Evolutionary conservation across 2,797 vertebrate species (phyloP).

Genomic region (Serranus cabrilla): DNA sequence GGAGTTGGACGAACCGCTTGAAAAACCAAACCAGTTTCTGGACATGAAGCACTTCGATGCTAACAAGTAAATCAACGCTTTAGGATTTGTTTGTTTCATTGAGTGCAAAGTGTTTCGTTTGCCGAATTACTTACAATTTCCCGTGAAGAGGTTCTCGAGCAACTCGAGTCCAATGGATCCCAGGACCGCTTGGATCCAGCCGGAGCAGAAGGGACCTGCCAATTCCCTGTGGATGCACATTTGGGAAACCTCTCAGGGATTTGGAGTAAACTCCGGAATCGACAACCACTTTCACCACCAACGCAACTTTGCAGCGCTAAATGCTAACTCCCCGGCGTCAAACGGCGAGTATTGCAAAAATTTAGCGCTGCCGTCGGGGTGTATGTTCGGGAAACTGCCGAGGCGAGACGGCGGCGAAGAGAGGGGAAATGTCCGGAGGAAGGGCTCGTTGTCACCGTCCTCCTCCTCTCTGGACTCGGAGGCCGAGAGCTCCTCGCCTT

Average conservation of each 20-base stretch:
- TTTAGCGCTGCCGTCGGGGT: conserved; percentile 72
- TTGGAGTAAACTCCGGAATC: conserved; percentile 78
- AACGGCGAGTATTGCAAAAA: conserved; percentile 80
- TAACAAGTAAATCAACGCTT: conserved; percentile 59
- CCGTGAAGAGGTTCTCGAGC: conserved; percentile 59
- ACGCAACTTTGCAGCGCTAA: conserved; percentile 68
- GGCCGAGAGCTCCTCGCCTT: conserved; percentile 88
- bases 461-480: conserved; percentile 91
- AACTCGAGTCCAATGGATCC: conserved; percentile 92
- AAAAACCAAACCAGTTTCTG: conserved; percentile 58
- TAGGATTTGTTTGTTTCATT: conserved; percentile 52
- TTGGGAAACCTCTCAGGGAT: conserved; percentile 95
- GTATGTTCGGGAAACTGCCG: conserved; percentile 71
- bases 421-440: conserved; percentile 74
- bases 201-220: conserved; percentile 96
- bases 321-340: conserved; percentile 62
- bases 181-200: conserved; percentile 96
- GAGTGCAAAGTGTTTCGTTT: conserved; percentile 48
- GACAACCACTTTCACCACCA: conserved; percentile 80
- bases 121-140: conserved; percentile 46
- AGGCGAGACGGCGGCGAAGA: conserved; percentile 68
- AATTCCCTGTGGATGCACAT: conserved; percentile 96
- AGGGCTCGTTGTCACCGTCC: conserved; percentile 88
- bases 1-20: conserved; percentile 73
- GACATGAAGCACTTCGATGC: conserved; percentile 71